A percentile compares a stretch with the other conserved stretches of the same genome.
Evolutionary conservation across 2,888 invertebrate species (phyloP).

Genomic region (Dilophus febrilis): DNA sequence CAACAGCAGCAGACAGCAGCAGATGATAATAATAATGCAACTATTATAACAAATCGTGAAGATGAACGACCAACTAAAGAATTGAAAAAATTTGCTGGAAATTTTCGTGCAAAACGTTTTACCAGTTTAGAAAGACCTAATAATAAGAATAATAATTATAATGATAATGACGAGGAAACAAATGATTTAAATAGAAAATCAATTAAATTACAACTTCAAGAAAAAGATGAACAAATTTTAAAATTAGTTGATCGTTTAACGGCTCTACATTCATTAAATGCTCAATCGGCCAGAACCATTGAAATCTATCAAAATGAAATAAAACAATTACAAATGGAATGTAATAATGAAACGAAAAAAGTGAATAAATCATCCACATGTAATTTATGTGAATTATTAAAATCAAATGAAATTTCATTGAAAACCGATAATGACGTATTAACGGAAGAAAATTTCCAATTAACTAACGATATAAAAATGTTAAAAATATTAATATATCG

Average conservation of each 20-base stretch:
- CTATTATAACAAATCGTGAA: background rate
- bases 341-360: slow-evolving; percentile 33
- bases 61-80: background rate
- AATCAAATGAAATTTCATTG: background rate
- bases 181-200: no score
- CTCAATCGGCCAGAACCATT: slow-evolving; percentile 43
- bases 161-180: no score
- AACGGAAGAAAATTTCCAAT: slow-evolving; percentile 36
- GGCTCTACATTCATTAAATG: slow-evolving; percentile 40
- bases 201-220: slow-evolving; percentile 30
- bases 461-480: slow-evolving; percentile 50
- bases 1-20: no score
- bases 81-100: background rate
- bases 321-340: slow-evolving; percentile 34
- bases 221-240: slow-evolving; percentile 40
- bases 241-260: slow-evolving; percentile 45
- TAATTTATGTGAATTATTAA: slow-evolving; percentile 17
- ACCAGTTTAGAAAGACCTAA: background rate
- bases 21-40: background rate
- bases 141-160: no score
- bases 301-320: slow-evolving; percentile 36
- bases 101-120: background rate
- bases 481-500: slow-evolving; percentile 63
- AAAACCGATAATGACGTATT: slow-evolving; percentile 18
- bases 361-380: slow-evolving; percentile 30